These are phyloP conservation scores for Hylaeus anthracinus DNA, from an alignment of 1,140 invertebrate species.

Conservation along the genomic window DNA sequence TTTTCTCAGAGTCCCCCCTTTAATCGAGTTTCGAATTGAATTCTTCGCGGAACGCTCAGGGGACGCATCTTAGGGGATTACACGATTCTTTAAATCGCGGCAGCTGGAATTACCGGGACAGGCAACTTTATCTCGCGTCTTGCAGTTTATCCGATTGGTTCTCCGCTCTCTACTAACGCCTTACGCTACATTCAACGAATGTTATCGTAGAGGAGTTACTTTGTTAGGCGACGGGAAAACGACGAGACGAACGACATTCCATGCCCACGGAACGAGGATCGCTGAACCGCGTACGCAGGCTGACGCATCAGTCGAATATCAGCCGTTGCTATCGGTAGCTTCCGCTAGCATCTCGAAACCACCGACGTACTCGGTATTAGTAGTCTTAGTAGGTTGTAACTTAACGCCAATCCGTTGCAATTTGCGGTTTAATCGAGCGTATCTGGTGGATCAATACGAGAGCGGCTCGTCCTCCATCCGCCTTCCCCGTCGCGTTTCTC, in stretches of 20 bases:
- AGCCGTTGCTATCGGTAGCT: slow-evolving; percentile 24
- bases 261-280: no score
- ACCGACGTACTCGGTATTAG: slow-evolving; percentile 30
- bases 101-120: no score
- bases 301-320: slow-evolving; percentile 13
- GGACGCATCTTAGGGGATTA: slow-evolving; percentile 11
- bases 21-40: slow-evolving; percentile 26
- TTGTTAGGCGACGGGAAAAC: no score
- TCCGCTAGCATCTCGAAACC: slow-evolving; percentile 51
- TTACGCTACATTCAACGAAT: no score
- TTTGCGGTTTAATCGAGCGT: slow-evolving; percentile 71
- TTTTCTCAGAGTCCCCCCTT: neutral
- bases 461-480: slow-evolving; percentile 47
- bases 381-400: slow-evolving; percentile 63
- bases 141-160: no score
- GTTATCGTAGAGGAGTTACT: no score
- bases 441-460: slow-evolving; percentile 70
- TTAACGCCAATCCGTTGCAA: slow-evolving; percentile 67
- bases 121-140: no score
- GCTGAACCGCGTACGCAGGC: no score
- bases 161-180: no score
- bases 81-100: neutral
- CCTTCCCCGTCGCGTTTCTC: slow-evolving; percentile 40
- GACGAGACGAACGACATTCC: no score
- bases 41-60: neutral